phyloP scores from a whole-genome alignment of 2,888 invertebrate species.

The Callosobruchus maculatus region DNA sequence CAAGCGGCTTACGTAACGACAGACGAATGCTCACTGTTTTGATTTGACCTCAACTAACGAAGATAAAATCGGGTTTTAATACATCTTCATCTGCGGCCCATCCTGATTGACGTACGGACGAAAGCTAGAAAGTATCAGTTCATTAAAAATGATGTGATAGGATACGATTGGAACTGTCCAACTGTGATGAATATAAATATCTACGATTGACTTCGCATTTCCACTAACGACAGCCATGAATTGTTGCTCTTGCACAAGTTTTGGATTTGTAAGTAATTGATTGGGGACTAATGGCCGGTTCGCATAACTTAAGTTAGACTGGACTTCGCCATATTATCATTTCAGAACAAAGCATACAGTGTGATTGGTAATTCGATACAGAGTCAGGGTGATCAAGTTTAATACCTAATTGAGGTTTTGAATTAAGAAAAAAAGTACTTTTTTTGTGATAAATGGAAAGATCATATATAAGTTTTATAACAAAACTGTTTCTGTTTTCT shows the following conservation, averaged over 20 bases:
- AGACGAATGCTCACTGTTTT: neutral
- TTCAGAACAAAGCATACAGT: too few species aligned
- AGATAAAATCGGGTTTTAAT: neutral
- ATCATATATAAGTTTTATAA: too few species aligned
- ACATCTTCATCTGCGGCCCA: neutral
- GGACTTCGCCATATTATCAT: too few species aligned
- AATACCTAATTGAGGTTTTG: too few species aligned
- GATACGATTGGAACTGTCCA: neutral
- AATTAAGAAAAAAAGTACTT: too few species aligned
- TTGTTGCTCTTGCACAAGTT: neutral
- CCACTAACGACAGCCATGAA: neutral
- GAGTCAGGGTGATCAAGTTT: too few species aligned
- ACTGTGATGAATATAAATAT: neutral
- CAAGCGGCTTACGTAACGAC: neutral
- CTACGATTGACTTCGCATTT: neutral
- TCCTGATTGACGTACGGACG: neutral
- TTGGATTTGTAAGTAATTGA: too few species aligned
- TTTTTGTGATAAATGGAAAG: too few species aligned
- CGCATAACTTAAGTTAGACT: too few species aligned
- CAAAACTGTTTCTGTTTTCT: too few species aligned
- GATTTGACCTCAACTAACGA: neutral
- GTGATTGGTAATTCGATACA: too few species aligned
- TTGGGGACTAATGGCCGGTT: too few species aligned
- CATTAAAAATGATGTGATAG: neutral
- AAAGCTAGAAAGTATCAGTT: neutral